Evolutionary conservation across 2,888 invertebrate genomes (phyloP).

Genomic region (Drosophila recens): DNA sequence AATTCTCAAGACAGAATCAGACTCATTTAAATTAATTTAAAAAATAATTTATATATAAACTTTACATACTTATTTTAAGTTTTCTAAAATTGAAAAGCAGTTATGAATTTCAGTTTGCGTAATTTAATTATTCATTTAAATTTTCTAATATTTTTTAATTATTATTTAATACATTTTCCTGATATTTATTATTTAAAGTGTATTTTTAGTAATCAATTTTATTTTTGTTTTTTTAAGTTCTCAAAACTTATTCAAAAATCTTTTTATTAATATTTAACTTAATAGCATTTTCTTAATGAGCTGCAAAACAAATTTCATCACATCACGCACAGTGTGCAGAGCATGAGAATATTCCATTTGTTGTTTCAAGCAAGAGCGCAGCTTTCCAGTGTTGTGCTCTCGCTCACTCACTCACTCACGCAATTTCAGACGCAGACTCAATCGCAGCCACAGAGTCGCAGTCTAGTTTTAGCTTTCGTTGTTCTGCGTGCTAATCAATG

Average conservation of each 20-base stretch:
- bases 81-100: not conserved
- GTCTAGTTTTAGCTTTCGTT: slow-evolving; percentile 60
- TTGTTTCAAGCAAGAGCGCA: not conserved
- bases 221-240: not conserved
- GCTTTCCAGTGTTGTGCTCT: slow-evolving; percentile 5
- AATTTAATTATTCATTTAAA: not conserved
- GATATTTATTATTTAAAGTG: not conserved
- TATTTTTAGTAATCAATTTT: not conserved
- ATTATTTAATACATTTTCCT: not conserved
- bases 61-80: not conserved
- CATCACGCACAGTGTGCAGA: slow-evolving; percentile 10
- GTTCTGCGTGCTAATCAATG: slow-evolving; percentile 70
- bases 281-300: not conserved
- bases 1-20: not conserved
- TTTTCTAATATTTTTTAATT: not conserved
- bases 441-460: slow-evolving; percentile 27
- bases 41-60: not conserved
- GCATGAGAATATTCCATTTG: slow-evolving; percentile 10
- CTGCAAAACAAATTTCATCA: not conserved
- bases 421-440: slow-evolving; percentile 5
- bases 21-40: not conserved
- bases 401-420: slow-evolving; percentile 6
- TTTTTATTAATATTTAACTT: not conserved
- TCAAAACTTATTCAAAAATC: not conserved
- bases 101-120: too few species aligned